Percentiles rank a stretch among this genome's conserved stretches.
These are phyloP conservation scores for Aspidiotus rigidus DNA, from an alignment of 2,888 invertebrate species.

Conservation along the genomic window DNA sequence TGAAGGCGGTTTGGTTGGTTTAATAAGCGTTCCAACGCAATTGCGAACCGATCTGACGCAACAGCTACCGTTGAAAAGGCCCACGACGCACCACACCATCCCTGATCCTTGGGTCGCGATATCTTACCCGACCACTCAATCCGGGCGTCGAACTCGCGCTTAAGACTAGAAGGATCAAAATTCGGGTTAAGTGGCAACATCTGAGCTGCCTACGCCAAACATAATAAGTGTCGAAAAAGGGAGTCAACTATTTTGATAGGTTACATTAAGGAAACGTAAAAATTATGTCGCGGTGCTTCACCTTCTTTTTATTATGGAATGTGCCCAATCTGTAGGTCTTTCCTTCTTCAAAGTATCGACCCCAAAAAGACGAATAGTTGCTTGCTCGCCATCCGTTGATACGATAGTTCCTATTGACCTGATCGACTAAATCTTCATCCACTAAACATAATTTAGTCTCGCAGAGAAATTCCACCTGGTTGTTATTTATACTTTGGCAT, in stretches of 20 bases:
- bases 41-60: conserved; percentile 62
- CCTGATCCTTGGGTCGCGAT: conserved; percentile 51
- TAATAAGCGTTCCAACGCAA: conserved; percentile 54
- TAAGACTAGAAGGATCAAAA: conserved; percentile 54
- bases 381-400: conserved; percentile 63
- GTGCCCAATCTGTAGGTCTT: conserved; percentile 65
- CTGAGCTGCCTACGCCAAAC: conserved; percentile 42
- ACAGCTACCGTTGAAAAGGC: conserved; percentile 76
- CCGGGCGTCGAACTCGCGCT: conserved; percentile 65
- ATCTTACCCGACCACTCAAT: conserved; percentile 65
- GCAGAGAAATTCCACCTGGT: conserved; percentile 52
- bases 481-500: conserved; percentile 42
- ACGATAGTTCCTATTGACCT: conserved; percentile 52
- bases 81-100: conserved; percentile 84
- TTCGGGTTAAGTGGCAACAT: conserved; percentile 54
- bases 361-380: conserved; percentile 77
- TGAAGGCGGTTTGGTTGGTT: conserved; percentile 37
- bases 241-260: not conserved
- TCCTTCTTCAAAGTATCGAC: conserved; percentile 70
- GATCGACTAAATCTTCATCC: conserved; percentile 56
- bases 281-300: not conserved
- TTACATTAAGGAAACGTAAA: not conserved
- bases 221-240: not conserved
- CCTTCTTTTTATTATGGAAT: conserved; percentile 41
- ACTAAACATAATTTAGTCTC: conserved; percentile 63